phyloP scores from a whole-genome alignment of 35 echinoderm and acorn worm species.

The Nesometra sesokonis region DNA sequence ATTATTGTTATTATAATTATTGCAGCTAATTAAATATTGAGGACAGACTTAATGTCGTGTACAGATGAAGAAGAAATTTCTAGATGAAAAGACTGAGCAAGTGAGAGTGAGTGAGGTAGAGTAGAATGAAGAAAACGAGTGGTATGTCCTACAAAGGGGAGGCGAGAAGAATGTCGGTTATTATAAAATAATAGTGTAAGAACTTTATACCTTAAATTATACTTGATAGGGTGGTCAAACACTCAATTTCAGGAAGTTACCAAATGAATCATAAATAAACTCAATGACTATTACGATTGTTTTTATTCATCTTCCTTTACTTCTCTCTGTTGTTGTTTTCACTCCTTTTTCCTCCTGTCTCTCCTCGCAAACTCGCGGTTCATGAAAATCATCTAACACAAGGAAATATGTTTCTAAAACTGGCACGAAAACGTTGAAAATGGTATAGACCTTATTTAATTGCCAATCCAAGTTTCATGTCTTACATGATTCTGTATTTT shows the following conservation, averaged over 20 bases:
- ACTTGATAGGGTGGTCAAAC: background rate
- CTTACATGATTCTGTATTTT: background rate
- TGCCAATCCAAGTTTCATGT: background rate
- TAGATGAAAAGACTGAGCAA: no score
- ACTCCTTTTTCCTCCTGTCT: background rate
- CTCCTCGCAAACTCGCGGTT: background rate
- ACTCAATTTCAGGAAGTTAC: background rate
- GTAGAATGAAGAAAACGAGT: no score
- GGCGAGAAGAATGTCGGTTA: no score
- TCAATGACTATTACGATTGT: background rate
- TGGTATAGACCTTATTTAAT: background rate
- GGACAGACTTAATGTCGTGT: no score
- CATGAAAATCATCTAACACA: background rate
- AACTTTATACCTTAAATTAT: background rate
- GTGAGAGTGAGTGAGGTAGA: no score
- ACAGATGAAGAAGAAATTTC: no score
- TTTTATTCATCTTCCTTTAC: background rate
- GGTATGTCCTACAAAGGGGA: no score
- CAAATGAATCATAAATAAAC: background rate
- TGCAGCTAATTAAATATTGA: no score
- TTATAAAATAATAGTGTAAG: no score
- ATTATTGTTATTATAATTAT: no score
- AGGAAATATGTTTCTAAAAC: background rate
- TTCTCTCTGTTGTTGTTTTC: background rate
- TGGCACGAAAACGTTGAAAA: no score